Conservation (phyloP, 2,113 vertebrate species). For the Meleagris gallopavo region DNA sequence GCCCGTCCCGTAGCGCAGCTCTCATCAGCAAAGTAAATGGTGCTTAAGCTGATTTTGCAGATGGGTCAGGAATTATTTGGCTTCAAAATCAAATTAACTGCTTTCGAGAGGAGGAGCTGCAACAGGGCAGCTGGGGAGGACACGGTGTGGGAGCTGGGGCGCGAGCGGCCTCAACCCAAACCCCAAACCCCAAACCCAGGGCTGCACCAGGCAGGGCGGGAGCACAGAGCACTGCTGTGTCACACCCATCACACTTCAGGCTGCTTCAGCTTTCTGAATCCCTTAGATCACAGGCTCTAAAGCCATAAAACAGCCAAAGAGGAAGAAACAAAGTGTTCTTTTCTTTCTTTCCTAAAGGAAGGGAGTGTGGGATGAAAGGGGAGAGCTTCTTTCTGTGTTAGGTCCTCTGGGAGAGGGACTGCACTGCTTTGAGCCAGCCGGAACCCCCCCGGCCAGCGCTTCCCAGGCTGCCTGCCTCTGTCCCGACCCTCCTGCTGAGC, state of each 20-base stretch:
- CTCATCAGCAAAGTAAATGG: background rate
- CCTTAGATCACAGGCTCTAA: background rate
- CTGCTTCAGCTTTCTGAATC: background rate
- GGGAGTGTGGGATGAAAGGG: background rate
- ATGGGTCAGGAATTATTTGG: fast-evolving
- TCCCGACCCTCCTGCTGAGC: background rate
- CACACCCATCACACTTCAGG: background rate
- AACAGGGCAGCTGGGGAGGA: background rate
- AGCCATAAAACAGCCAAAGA: background rate
- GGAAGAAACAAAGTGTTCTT: background rate
- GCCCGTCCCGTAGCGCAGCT: fast-evolving
- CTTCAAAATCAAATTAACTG: background rate
- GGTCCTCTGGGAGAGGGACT: fast-evolving
- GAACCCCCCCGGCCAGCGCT: background rate
- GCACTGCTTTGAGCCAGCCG: background rate
- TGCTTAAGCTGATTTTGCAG: background rate
- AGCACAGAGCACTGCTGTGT: background rate
- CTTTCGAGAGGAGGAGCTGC: background rate
- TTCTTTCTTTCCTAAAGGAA: background rate
- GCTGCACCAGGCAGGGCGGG: background rate
- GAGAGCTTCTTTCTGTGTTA: background rate
- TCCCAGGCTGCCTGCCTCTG: background rate
- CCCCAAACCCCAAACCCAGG: background rate
- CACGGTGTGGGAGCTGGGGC: background rate
- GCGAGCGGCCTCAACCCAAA: background rate